Conservation (phyloP, 2,888 invertebrate genomes). For the Noctua comes region DNA sequence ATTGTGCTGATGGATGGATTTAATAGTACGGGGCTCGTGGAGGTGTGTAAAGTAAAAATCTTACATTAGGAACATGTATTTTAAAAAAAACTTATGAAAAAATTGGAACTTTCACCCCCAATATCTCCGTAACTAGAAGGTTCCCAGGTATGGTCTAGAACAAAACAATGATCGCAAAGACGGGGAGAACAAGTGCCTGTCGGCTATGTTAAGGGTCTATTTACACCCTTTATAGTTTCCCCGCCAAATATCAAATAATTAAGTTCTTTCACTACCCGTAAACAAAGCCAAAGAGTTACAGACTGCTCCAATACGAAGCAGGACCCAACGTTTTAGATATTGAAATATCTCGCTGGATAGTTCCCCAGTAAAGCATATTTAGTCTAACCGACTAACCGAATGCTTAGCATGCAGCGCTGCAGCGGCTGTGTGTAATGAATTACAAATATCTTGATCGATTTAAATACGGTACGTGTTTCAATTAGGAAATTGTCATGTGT, state of each 20-base stretch:
- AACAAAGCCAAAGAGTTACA: not conserved
- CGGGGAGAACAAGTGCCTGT: too few species aligned
- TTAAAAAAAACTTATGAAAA: too few species aligned
- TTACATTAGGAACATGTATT: too few species aligned
- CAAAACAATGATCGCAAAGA: too few species aligned
- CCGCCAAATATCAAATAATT: not conserved
- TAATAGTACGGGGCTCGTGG: too few species aligned
- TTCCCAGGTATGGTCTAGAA: too few species aligned
- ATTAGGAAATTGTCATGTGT: slow-evolving; percentile 25
- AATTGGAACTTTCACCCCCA: too few species aligned
- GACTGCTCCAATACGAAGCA: not conserved
- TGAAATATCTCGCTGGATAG: slow-evolving; percentile 56
- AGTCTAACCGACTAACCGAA: slow-evolving; percentile 36
- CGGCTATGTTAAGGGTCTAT: too few species aligned
- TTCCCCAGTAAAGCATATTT: slow-evolving; percentile 45
- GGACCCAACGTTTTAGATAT: slow-evolving; percentile 19
- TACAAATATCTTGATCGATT: slow-evolving; percentile 63
- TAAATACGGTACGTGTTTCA: slow-evolving; percentile 46
- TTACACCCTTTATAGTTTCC: too few species aligned
- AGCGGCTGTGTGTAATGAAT: slow-evolving; percentile 54
- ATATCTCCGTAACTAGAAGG: too few species aligned
- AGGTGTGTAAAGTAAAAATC: too few species aligned
- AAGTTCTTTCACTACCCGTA: not conserved
- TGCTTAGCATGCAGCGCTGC: slow-evolving; percentile 60
- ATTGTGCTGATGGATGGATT: too few species aligned